Evolutionary conservation across 2,888 invertebrate genomes (phyloP).

Genomic region (Nephrotoma appendiculata): DNA sequence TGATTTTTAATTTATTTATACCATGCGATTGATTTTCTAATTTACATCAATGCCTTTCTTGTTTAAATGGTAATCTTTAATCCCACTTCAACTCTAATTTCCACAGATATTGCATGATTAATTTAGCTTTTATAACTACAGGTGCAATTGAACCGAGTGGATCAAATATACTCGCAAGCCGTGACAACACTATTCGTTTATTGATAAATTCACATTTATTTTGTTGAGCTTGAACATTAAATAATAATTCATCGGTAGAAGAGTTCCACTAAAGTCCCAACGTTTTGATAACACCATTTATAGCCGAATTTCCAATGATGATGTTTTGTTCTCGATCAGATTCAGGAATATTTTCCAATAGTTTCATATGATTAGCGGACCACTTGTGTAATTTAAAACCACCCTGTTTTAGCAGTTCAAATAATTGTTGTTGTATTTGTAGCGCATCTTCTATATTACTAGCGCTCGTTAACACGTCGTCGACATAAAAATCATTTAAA

Average conservation of each 20-base stretch:
- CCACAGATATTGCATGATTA: no score
- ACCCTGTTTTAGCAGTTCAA: neutral
- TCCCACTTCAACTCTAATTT: no score
- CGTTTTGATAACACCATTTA: neutral
- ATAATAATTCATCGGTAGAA: no score
- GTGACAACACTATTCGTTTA: neutral
- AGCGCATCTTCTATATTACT: neutral
- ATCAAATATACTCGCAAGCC: neutral
- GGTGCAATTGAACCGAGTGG: neutral
- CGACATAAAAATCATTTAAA: neutral
- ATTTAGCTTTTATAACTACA: no score
- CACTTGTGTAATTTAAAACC: neutral
- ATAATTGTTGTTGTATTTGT: neutral
- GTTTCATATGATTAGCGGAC: neutral
- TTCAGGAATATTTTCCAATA: neutral
- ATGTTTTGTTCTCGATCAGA: neutral
- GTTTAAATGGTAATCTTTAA: no score
- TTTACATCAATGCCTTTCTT: no score
- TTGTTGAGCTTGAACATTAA: no score
- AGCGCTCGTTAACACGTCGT: neutral
- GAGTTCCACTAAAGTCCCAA: neutral
- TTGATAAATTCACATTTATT: no score
- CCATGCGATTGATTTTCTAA: no score
- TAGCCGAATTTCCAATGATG: neutral
- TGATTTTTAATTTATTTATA: no score